These are phyloP conservation scores for Coenobita brevimanus DNA, from an alignment of 1,140 invertebrate genomes.

Conservation along the genomic window DNA sequence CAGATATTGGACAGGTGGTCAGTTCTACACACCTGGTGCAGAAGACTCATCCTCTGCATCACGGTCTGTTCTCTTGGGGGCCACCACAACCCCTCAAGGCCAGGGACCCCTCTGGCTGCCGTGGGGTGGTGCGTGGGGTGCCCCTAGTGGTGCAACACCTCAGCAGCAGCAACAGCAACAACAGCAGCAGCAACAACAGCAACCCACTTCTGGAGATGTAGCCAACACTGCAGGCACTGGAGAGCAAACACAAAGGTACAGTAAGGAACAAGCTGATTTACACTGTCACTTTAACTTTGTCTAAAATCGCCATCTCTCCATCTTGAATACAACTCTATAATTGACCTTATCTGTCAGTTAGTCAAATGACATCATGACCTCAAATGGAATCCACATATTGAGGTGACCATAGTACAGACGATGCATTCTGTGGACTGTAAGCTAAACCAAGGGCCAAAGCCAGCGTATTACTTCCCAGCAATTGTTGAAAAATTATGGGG, in stretches of 20 bases:
- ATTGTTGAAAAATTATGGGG: too few relatives aligned
- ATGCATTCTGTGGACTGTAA: too few relatives aligned
- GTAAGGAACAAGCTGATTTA: too few relatives aligned
- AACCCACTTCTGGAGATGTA: neutral
- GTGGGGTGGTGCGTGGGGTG: conserved; percentile 59
- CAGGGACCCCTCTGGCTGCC: conserved; percentile 62
- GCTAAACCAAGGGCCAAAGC: too few relatives aligned
- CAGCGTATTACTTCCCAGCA: too few relatives aligned
- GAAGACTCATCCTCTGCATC: conserved; percentile 62
- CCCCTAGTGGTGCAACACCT: neutral
- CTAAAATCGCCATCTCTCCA: too few relatives aligned
- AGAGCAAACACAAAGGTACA: conserved; percentile 39
- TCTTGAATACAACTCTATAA: too few relatives aligned
- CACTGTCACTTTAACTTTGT: too few relatives aligned
- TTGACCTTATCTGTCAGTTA: too few relatives aligned
- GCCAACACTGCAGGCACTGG: neutral
- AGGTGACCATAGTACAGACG: too few relatives aligned
- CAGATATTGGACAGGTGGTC: conserved; percentile 61
- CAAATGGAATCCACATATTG: too few relatives aligned
- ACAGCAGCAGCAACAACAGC: conserved; percentile 8
- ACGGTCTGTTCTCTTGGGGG: conserved; percentile 47
- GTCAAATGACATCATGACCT: too few relatives aligned
- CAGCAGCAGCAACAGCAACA: neutral
- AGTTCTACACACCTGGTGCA: conserved; percentile 32
- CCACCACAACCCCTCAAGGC: conserved; percentile 44